Evolutionary conservation across 2,888 invertebrate genomes (phyloP).

Genomic region (Eupithecia inturbata): DNA sequence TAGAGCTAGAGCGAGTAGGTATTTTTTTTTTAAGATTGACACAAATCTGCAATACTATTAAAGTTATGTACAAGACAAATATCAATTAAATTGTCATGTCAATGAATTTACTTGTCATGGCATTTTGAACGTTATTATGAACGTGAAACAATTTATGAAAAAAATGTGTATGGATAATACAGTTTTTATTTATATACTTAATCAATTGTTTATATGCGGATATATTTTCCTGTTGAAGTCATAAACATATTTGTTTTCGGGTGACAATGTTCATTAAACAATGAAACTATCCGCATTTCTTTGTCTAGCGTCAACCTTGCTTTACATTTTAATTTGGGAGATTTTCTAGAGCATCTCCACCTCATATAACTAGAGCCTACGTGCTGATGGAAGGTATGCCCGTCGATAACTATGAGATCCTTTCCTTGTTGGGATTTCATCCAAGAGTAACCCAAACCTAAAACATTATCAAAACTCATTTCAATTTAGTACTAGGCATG

Average conservation of each 20-base stretch:
- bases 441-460: constrained; percentile 6
- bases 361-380: constrained; percentile 13
- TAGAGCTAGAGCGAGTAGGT: too few species aligned
- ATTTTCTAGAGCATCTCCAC: constrained; percentile 56
- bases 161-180: too few species aligned
- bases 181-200: too few species aligned
- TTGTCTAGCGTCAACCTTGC: constrained; percentile 48
- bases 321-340: constrained; percentile 45
- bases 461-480: neutral
- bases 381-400: constrained; percentile 49
- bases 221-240: neutral
- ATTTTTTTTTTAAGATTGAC: too few species aligned
- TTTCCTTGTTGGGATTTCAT: constrained; percentile 48
- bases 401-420: constrained; percentile 47
- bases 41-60: too few species aligned
- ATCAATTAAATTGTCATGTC: too few species aligned
- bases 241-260: constrained; percentile 14
- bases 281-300: constrained; percentile 32
- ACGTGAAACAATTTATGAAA: too few species aligned
- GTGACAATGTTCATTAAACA: constrained; percentile 43
- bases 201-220: neutral
- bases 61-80: too few species aligned
- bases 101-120: too few species aligned
- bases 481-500: neutral
- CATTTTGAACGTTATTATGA: too few species aligned